Base-by-base conservation (phyloP, 2,113 vertebrate genomes). In the Bubo scandiacus region DNA sequence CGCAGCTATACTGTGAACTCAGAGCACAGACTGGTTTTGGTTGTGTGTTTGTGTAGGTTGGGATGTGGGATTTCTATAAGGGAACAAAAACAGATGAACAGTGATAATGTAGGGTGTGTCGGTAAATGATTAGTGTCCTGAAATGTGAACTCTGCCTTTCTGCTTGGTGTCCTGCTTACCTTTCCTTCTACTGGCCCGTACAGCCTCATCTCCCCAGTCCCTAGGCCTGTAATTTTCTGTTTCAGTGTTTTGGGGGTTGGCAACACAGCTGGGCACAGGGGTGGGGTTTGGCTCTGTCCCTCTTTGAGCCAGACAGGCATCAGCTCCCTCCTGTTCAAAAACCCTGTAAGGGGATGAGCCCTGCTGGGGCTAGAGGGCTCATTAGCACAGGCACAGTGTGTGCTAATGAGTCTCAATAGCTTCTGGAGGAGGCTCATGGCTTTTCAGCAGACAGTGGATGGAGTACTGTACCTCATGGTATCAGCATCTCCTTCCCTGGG, bases 1-100 rank as follows among this genome's bases (percentile, higher is more conserved):
- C 22, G 27, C 14, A 71, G 29, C 25, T 77, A 2, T 2, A 6
- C 6, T 52, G 22, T 47, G 52, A 91, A 15, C 38, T 80, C 45
- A 62, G 61, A 49, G 27, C 74, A 83, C 40, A 52, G n/a, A 21
- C 21, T 26, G 12, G 2, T 90, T 45, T n/a, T 23, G 2, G 26
- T 49, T 72, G 12, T 10, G 12, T 12, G 11, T 62, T 79, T 10
- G 1, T 57, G 49, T 51, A 65, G 40, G 23, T 54, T 47, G 58
- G 43, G 20, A 52, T 0, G 0, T 30, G 27, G 36, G 15, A 32
- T 92, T 73, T 45, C n/a, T 42, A 1, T 14, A 36, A 0, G 6
- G 58, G 61, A 49, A 27, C 38, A 72, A n/a, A 2, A 32, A 1
- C 43, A 67, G 34, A 16, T 10, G 11, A 81, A 27, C 25, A 38